Evolutionary conservation across 2,888 invertebrate genomes (phyloP).

Genomic region (Hoplodrina ambigua): DNA sequence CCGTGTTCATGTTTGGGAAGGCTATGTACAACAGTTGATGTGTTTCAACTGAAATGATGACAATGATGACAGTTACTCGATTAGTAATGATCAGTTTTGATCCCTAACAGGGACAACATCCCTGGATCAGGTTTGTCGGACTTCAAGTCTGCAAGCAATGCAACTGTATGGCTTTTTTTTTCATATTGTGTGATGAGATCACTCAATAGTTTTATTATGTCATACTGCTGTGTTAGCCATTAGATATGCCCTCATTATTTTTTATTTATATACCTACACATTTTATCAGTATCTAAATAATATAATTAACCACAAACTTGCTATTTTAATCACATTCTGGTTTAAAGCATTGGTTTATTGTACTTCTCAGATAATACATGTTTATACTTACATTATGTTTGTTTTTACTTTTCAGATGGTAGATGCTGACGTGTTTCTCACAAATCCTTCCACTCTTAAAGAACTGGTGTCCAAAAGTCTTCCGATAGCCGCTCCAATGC

Average conservation of each 20-base stretch:
- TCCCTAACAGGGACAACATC: too few relatives aligned
- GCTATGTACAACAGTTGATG: too few relatives aligned
- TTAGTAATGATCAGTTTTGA: too few relatives aligned
- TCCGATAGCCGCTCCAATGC: conserved; percentile 95
- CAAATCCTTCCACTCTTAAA: conserved; percentile 91
- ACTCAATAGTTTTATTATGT: background rate
- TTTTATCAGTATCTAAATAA: background rate
- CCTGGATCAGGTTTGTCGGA: too few relatives aligned
- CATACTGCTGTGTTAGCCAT: background rate
- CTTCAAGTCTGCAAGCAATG: too few relatives aligned
- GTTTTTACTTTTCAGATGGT: conserved; percentile 92
- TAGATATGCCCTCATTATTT: conserved; percentile 1
- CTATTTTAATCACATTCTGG: background rate
- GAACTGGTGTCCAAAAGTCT: conserved; percentile 91
- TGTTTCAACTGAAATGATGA: background rate
- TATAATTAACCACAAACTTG: background rate
- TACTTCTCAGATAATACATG: background rate
- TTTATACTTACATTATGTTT: background rate
- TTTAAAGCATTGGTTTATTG: background rate
- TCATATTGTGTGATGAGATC: background rate
- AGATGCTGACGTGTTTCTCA: conserved; percentile 96
- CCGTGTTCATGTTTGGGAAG: too few relatives aligned
- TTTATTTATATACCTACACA: background rate
- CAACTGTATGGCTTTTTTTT: too few relatives aligned
- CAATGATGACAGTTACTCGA: background rate